phyloP scores from a whole-genome alignment of 2,113 vertebrate genomes.

The Odontesthes bonariensis region DNA sequence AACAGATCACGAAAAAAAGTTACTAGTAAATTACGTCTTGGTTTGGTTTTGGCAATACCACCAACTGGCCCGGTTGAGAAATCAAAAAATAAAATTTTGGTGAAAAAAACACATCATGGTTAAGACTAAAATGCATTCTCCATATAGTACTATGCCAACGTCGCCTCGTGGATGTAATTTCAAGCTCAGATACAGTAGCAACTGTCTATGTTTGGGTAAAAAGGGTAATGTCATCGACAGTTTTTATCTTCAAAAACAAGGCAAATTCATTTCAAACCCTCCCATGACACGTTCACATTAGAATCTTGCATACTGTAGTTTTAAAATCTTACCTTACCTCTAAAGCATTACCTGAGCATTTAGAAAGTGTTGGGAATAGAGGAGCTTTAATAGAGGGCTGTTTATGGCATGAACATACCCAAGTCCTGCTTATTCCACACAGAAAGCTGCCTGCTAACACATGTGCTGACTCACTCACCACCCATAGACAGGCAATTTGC shows the following conservation, averaged over 20 bases:
- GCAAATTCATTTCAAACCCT: not conserved
- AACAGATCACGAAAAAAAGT: no score
- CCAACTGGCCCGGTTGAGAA: no score
- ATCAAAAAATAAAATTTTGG: no score
- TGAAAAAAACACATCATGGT: no score
- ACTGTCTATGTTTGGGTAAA: not conserved
- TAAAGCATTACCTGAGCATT: not conserved
- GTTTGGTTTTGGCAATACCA: no score
- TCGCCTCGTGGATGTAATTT: no score
- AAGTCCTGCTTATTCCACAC: constrained; percentile 1
- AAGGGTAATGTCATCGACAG: not conserved
- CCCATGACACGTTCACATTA: not conserved
- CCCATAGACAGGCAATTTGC: not conserved
- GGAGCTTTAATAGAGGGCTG: not conserved
- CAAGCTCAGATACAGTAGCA: no score
- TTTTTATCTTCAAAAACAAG: not conserved
- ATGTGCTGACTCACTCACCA: constrained; percentile 5
- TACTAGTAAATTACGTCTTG: no score
- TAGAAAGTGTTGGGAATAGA: not conserved
- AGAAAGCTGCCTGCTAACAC: not conserved
- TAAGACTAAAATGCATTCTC: no score
- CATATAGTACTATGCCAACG: no score
- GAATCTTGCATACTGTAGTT: not conserved
- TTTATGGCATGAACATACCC: not conserved
- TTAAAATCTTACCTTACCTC: no score